Percentiles rank a stretch among this genome's conserved stretches.
Evolutionary conservation across 1,140 invertebrate genomes (phyloP).

Genomic region (Nephotettix cincticeps): DNA sequence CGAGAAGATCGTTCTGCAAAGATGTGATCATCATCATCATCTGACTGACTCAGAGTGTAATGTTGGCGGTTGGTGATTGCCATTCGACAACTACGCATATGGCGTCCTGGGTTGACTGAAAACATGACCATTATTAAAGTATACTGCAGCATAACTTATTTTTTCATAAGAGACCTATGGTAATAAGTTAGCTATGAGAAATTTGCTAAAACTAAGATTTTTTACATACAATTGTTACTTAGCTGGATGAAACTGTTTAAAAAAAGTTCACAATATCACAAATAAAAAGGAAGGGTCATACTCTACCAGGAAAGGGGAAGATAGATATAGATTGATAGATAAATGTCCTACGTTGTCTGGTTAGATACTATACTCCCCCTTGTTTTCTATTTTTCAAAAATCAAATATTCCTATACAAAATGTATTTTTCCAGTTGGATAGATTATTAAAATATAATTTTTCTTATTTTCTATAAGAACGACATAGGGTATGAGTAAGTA

Average conservation of each 20-base stretch:
- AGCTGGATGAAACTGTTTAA: neutral
- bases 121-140: no score
- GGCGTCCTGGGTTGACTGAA: neutral
- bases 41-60: conserved; percentile 9
- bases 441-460: no score
- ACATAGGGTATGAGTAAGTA: no score
- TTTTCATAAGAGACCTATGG: neutral
- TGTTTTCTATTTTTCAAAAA: no score
- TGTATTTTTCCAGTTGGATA: no score
- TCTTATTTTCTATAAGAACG: no score
- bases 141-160: no score
- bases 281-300: neutral
- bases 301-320: no score
- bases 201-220: neutral
- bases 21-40: conserved; percentile 28
- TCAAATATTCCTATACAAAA: no score
- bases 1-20: conserved; percentile 2
- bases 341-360: no score
- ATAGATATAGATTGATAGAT: no score
- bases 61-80: conserved; percentile 14
- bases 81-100: conserved; percentile 15
- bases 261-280: neutral
- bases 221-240: neutral
- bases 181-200: neutral
- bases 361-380: no score